These are phyloP conservation scores for Rhinogobius similis DNA, from an alignment of 2,113 vertebrate species.

Conservation along the genomic window DNA sequence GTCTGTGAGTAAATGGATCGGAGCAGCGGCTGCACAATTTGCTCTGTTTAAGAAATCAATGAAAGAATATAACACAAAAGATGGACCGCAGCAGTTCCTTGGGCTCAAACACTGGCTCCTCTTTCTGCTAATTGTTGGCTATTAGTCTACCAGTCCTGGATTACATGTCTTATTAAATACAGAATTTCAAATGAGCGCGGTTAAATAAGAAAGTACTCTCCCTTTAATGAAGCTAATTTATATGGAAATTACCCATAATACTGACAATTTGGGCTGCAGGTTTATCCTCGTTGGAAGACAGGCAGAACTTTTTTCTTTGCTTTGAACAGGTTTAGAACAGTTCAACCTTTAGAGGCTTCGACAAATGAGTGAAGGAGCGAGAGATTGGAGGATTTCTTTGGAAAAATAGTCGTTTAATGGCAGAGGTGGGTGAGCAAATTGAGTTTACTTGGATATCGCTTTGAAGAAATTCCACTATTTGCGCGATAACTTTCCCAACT, in stretches of 20 bases:
- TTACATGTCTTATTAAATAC: constrained; percentile 84
- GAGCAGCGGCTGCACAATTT: constrained; percentile 69
- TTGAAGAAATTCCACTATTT: too few relatives aligned
- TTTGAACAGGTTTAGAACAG: constrained; percentile 26
- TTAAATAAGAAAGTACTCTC: constrained; percentile 81
- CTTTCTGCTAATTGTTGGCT: constrained; percentile 76
- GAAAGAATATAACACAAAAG: constrained; percentile 43
- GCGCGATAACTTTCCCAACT: too few relatives aligned
- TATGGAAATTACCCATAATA: constrained; percentile 83
- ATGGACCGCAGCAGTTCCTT: constrained; percentile 47
- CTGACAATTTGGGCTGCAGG: constrained; percentile 69
- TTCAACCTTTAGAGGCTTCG: not conserved
- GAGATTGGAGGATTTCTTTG: not conserved
- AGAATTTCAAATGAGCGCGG: constrained; percentile 82
- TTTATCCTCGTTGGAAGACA: constrained; percentile 73
- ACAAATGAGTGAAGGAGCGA: not conserved
- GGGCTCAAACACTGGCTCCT: constrained; percentile 44
- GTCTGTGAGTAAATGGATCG: constrained; percentile 38
- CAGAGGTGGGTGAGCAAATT: not conserved
- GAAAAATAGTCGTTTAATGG: not conserved
- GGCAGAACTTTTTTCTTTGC: constrained; percentile 31
- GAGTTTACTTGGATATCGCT: not conserved
- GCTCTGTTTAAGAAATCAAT: constrained; percentile 62
- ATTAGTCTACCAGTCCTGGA: constrained; percentile 79
- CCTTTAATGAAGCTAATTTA: constrained; percentile 84